These are phyloP conservation scores for Tiaroga cobitis DNA, from an alignment of 2,797 vertebrate genomes.

Conservation along the genomic window DNA sequence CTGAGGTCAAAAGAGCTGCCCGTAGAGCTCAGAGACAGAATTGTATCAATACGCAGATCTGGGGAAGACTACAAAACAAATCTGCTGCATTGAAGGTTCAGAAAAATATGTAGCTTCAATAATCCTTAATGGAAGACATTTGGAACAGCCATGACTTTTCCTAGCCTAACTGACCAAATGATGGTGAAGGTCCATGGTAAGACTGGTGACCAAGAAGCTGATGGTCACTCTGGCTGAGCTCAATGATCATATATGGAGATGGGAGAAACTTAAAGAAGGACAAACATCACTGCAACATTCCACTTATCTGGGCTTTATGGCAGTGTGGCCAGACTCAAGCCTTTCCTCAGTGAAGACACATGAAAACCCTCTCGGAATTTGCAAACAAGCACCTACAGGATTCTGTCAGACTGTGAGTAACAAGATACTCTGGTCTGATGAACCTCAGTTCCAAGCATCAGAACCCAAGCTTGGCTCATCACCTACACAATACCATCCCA, in stretches of 20 bases:
- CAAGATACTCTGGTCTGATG: neutral
- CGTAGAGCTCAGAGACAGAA: neutral
- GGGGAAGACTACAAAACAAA: neutral
- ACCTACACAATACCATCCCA: too few relatives aligned
- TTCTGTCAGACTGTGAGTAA: neutral
- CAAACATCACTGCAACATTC: neutral
- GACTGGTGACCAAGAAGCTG: neutral
- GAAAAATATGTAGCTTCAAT: neutral
- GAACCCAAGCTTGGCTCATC: neutral
- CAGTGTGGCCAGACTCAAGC: neutral
- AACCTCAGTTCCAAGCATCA: neutral
- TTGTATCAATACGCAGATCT: neutral
- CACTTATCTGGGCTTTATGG: neutral
- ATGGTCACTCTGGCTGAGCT: neutral
- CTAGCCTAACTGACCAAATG: neutral
- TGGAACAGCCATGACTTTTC: neutral
- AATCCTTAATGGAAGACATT: neutral
- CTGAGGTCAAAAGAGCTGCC: neutral
- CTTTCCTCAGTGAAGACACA: neutral
- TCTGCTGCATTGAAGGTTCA: neutral
- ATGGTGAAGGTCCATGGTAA: neutral
- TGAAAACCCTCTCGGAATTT: neutral
- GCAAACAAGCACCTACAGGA: neutral
- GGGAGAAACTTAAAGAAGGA: too few relatives aligned
- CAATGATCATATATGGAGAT: neutral